A percentile compares a stretch with the other conserved stretches of the same genome.
Evolutionary conservation across 1,140 invertebrate species (phyloP).

Genomic region (Oscheius sp.): DNA sequence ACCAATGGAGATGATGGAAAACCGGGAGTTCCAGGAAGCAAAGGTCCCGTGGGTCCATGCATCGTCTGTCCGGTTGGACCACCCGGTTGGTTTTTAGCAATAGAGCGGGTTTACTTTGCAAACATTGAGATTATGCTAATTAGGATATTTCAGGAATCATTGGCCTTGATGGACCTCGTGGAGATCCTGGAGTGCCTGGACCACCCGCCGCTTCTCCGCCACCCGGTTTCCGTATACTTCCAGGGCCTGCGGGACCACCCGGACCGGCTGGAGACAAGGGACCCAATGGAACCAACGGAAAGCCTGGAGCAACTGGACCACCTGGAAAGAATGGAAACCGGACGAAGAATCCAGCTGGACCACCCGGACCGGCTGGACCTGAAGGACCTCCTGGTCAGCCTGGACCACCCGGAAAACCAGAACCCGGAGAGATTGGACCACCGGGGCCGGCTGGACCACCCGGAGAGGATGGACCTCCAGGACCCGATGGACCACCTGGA

Average conservation of each 20-base stretch:
- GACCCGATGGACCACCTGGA: slow-evolving; percentile 19
- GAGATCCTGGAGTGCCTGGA: slow-evolving; percentile 3
- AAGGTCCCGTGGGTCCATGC: neutral
- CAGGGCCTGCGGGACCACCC: slow-evolving; percentile 10
- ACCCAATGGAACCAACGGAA: slow-evolving; percentile 1
- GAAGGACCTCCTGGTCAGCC: neutral
- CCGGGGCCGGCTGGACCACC: slow-evolving; percentile 1
- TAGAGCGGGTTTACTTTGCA: no score
- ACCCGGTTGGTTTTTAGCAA: no score
- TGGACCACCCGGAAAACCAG: slow-evolving; percentile 7
- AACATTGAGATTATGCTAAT: no score
- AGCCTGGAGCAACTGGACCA: slow-evolving; percentile 10
- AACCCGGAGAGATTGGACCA: slow-evolving; percentile 14
- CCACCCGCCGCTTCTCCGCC: no score
- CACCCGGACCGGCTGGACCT: slow-evolving; percentile 11
- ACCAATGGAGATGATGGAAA: slow-evolving; percentile 19
- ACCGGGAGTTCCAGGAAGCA: neutral
- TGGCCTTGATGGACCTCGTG: no score
- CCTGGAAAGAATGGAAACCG: slow-evolving; percentile 12
- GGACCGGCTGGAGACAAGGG: slow-evolving; percentile 5
- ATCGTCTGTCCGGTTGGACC: slow-evolving; percentile 16
- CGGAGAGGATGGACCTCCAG: slow-evolving; percentile 9
- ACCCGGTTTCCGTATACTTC: no score
- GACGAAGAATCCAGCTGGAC: slow-evolving; percentile 2
- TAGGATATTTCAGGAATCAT: no score